Evolutionary conservation across 37 sponge, comb jelly and placozoan genomes (phyloP).

Genomic region (Amphimedon queenslandica): DNA sequence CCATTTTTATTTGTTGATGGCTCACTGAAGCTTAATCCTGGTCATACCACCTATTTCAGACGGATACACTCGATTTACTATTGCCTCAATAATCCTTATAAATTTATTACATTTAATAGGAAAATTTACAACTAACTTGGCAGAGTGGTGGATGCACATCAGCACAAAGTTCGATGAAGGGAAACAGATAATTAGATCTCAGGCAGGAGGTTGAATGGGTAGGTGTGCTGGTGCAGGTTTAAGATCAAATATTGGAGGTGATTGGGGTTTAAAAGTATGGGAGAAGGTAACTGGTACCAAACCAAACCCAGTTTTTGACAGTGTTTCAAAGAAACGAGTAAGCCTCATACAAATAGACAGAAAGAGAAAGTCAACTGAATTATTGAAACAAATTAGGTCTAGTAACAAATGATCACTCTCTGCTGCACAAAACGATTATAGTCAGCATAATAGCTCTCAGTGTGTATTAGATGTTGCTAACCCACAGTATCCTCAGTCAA

Average conservation of each 20-base stretch:
- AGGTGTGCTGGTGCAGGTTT: constrained; percentile 34
- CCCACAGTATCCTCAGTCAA: neutral
- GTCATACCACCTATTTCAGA: too few species aligned
- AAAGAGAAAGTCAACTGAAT: neutral
- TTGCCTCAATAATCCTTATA: neutral
- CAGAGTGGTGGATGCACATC: constrained; percentile 25
- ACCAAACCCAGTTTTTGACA: constrained; percentile 9
- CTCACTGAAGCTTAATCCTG: too few species aligned
- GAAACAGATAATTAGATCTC: constrained; percentile 18
- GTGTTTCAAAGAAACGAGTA: neutral
- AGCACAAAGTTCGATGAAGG: constrained; percentile 36
- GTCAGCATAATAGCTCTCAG: neutral
- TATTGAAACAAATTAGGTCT: too few species aligned
- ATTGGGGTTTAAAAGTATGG: constrained; percentile 10
- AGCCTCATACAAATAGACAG: neutral
- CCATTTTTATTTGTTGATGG: too few species aligned
- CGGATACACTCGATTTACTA: too few species aligned
- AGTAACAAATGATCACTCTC: too few species aligned
- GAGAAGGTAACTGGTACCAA: neutral
- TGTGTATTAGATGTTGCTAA: neutral
- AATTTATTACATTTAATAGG: constrained; percentile 1
- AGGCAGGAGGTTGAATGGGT: constrained; percentile 23
- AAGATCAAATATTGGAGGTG: constrained; percentile 1
- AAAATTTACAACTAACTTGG: constrained; percentile 21
- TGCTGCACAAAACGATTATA: neutral